Conservation (phyloP, 1,140 invertebrate species). For the Drosophila nebulosa region DNA sequence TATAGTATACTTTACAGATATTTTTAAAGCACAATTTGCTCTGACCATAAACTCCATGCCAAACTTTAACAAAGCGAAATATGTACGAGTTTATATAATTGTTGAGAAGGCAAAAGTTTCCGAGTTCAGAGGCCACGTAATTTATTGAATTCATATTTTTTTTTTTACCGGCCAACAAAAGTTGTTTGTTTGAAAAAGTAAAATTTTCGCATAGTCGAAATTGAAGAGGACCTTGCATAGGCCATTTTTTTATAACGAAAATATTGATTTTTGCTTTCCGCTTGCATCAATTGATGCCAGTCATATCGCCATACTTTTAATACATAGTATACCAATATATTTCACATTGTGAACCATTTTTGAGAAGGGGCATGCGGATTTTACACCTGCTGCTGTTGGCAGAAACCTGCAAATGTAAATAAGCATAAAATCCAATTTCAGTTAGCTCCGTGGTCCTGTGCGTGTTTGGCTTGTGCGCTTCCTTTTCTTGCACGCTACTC, state of each 20-base stretch:
- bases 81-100: neutral
- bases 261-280: neutral
- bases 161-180: neutral
- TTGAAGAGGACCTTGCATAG: neutral
- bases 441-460: slow-evolving; percentile 37
- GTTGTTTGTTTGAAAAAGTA: neutral
- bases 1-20: neutral
- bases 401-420: slow-evolving; percentile 54
- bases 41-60: neutral
- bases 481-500: slow-evolving; percentile 4
- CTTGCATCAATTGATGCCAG: neutral
- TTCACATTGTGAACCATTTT: slow-evolving; percentile 24
- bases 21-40: neutral
- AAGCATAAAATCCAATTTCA: slow-evolving; percentile 73
- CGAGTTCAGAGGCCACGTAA: slow-evolving; percentile 26
- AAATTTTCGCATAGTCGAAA: neutral
- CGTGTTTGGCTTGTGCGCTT: slow-evolving; percentile 16
- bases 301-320: neutral
- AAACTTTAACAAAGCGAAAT: neutral
- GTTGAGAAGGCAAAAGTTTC: neutral
- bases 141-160: slow-evolving; percentile 27
- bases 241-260: neutral
- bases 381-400: slow-evolving; percentile 24
- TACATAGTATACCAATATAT: neutral
- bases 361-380: neutral